These are phyloP conservation scores for Phoxinus phoxinus DNA, from an alignment of 2,113 vertebrate genomes.

Conservation along the genomic window DNA sequence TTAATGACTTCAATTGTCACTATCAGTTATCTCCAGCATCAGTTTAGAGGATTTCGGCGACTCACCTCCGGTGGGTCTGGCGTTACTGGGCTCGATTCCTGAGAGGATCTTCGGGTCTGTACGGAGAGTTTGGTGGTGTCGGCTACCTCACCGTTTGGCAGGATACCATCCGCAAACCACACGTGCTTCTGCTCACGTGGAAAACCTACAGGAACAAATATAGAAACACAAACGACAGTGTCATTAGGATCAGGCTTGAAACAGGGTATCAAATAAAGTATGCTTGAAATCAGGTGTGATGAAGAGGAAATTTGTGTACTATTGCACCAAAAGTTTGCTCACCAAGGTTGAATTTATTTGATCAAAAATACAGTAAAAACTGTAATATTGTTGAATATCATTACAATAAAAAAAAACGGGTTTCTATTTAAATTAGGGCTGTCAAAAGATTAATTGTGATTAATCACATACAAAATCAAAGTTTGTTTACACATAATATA, in stretches of 20 bases:
- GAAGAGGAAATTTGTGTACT: not conserved
- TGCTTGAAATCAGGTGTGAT: not conserved
- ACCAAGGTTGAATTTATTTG: not conserved
- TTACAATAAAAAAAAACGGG: not conserved
- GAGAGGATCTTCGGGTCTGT: constrained; percentile 76
- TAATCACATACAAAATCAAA: too few species aligned
- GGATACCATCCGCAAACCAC: constrained; percentile 94
- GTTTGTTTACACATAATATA: too few species aligned
- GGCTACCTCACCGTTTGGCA: constrained; percentile 93
- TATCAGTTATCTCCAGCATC: not conserved
- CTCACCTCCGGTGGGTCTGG: constrained; percentile 67
- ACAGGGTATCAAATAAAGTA: not conserved
- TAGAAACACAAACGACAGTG: not conserved
- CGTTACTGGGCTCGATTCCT: constrained; percentile 74
- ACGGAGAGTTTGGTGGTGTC: constrained; percentile 84
- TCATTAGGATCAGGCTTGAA: not conserved
- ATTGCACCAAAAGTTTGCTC: too few species aligned
- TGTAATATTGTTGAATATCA: not conserved
- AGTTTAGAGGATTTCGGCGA: constrained; percentile 17
- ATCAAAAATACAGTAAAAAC: not conserved
- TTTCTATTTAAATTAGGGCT: too few species aligned
- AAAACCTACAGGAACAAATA: constrained; percentile 71
- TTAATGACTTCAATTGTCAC: not conserved
- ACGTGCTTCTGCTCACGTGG: constrained; percentile 89
- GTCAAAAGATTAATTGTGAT: too few species aligned